Evolutionary conservation across 2,888 invertebrate genomes (phyloP).

Genomic region (Tortricodes alternella): DNA sequence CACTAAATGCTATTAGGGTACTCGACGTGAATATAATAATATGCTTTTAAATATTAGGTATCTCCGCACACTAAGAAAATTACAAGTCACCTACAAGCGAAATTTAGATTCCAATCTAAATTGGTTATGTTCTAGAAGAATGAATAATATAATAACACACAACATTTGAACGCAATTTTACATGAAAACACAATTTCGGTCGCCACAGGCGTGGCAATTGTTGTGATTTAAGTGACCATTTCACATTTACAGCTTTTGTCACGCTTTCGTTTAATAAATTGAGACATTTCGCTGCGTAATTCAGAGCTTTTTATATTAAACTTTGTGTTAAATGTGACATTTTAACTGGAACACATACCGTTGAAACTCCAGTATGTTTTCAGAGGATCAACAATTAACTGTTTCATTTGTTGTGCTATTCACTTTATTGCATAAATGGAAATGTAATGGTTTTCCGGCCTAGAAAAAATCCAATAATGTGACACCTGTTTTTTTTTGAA

Average conservation of each 20-base stretch:
- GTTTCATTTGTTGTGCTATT: conserved; percentile 10
- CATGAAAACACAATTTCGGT: conserved; percentile 63
- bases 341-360: conserved; percentile 16
- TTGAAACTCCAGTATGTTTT: conserved; percentile 13
- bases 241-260: conserved; percentile 66
- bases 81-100: conserved; percentile 10
- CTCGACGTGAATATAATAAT: too few species aligned
- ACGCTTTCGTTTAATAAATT: conserved; percentile 67
- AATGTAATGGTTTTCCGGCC: too few species aligned
- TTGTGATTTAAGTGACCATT: conserved; percentile 66
- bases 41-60: neutral
- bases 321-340: conserved; percentile 43
- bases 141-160: conserved; percentile 47
- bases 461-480: too few species aligned
- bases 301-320: conserved; percentile 45
- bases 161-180: conserved; percentile 54
- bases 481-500: too few species aligned
- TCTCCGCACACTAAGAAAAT: neutral
- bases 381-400: conserved; percentile 13
- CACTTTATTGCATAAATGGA: too few species aligned
- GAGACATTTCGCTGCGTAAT: conserved; percentile 62
- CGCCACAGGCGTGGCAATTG: conserved; percentile 57
- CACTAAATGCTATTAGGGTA: too few species aligned
- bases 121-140: conserved; percentile 53
- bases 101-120: conserved; percentile 45